These are phyloP conservation scores for Alectoris magna DNA, from an alignment of 2,797 vertebrate genomes.

Conservation along the genomic window DNA sequence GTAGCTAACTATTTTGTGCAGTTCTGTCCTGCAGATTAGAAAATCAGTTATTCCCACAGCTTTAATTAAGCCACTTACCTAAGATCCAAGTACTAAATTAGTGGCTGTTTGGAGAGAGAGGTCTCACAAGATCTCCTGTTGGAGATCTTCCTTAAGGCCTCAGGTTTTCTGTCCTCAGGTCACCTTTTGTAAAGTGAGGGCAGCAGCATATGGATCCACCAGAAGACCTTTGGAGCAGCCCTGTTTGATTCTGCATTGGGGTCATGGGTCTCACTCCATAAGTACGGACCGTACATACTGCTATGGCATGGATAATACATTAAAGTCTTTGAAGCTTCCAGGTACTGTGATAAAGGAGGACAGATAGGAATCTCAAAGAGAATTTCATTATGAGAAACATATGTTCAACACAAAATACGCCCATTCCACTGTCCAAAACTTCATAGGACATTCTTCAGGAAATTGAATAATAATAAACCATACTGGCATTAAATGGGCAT, in stretches of 20 bases:
- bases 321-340: conserved; percentile 47
- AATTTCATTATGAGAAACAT: conserved; percentile 39
- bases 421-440: neutral
- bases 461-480: conserved; percentile 7
- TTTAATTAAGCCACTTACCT: neutral
- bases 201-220: neutral
- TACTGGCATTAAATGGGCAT: neutral
- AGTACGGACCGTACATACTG: neutral
- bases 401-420: conserved; percentile 21
- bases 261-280: neutral
- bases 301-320: conserved; percentile 50
- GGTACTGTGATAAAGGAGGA: conserved; percentile 16
- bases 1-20: neutral
- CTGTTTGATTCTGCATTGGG: neutral
- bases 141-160: neutral
- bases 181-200: neutral
- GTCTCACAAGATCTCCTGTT: neutral
- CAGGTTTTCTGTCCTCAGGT: neutral
- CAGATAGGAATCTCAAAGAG: conserved; percentile 43
- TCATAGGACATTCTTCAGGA: neutral
- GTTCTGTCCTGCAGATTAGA: neutral
- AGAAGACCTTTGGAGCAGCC: neutral
- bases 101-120: neutral
- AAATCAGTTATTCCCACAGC: neutral
- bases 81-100: neutral